These are phyloP conservation scores for Chrysogorgia sp. DNA, from an alignment of 92 coral and sea anemone genomes.

Conservation along the genomic window DNA sequence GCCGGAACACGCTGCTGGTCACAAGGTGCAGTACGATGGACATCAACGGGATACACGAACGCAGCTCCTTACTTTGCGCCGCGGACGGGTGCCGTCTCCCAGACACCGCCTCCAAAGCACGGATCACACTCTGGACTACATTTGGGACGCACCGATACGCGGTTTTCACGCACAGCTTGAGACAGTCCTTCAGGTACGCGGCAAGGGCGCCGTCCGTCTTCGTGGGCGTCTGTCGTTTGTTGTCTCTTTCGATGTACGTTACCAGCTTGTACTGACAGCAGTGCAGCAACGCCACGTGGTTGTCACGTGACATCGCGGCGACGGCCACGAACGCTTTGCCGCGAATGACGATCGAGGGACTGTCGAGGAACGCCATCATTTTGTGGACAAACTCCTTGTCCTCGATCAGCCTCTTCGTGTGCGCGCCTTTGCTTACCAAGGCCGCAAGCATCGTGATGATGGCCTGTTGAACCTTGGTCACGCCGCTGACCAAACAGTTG, in stretches of 20 bases:
- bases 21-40: slow-evolving; percentile 88
- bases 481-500: slow-evolving; percentile 73
- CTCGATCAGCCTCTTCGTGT: slow-evolving; percentile 80
- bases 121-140: slow-evolving; percentile 69
- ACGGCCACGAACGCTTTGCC: slow-evolving; percentile 85
- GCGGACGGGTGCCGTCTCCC: slow-evolving; percentile 99
- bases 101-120: slow-evolving; percentile 79
- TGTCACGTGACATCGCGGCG: slow-evolving; percentile 62
- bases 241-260: slow-evolving; percentile 84
- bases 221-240: slow-evolving; percentile 79
- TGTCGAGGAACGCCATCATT: slow-evolving; percentile 84
- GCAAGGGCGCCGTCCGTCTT: slow-evolving; percentile 67
- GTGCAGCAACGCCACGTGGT: slow-evolving; percentile 76
- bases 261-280: slow-evolving; percentile 91
- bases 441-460: slow-evolving; percentile 87
- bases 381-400: slow-evolving; percentile 80
- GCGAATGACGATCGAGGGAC: slow-evolving; percentile 83
- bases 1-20: slow-evolving; percentile 87
- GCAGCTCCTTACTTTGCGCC: slow-evolving; percentile 84
- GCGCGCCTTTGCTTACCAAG: slow-evolving; percentile 76
- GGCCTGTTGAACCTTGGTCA: slow-evolving; percentile 89
- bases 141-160: slow-evolving; percentile 69
- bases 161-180: slow-evolving; percentile 70
- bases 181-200: slow-evolving; percentile 79
- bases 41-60: slow-evolving; percentile 79